Evolutionary conservation across 2,113 vertebrate genomes (phyloP).

Genomic region (Choloepus hoffmanni): DNA sequence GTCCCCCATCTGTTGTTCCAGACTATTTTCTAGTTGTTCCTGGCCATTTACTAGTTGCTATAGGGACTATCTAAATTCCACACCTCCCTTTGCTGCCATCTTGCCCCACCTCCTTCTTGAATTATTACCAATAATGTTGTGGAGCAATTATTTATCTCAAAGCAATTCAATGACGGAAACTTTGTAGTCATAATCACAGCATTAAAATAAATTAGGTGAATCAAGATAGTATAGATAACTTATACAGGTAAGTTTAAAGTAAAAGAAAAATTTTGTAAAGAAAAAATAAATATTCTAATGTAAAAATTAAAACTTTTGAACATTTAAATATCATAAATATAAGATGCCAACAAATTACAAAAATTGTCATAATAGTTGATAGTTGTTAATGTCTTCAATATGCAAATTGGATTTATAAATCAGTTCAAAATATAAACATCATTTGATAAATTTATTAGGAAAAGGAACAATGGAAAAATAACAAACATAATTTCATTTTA

Average conservation of each 20-base stretch:
- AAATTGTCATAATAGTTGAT: not conserved
- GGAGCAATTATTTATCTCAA: not conserved
- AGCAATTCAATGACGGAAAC: not conserved
- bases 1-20: too few relatives aligned
- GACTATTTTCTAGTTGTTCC: too few relatives aligned
- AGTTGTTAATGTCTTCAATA: not conserved
- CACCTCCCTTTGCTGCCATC: too few relatives aligned
- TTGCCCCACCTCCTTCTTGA: not conserved
- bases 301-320: conserved; percentile 4
- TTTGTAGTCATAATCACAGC: not conserved
- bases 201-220: not conserved
- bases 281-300: not conserved
- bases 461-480: not conserved
- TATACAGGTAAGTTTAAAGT: not conserved
- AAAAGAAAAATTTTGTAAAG: not conserved
- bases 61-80: too few relatives aligned
- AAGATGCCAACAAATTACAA: not conserved
- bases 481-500: not conserved
- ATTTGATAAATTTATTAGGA: not conserved
- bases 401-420: not conserved
- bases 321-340: not conserved
- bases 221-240: not conserved
- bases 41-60: too few relatives aligned
- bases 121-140: not conserved
- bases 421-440: not conserved